Conservation (phyloP, 2,888 invertebrate genomes). For the Phengaris arion region DNA sequence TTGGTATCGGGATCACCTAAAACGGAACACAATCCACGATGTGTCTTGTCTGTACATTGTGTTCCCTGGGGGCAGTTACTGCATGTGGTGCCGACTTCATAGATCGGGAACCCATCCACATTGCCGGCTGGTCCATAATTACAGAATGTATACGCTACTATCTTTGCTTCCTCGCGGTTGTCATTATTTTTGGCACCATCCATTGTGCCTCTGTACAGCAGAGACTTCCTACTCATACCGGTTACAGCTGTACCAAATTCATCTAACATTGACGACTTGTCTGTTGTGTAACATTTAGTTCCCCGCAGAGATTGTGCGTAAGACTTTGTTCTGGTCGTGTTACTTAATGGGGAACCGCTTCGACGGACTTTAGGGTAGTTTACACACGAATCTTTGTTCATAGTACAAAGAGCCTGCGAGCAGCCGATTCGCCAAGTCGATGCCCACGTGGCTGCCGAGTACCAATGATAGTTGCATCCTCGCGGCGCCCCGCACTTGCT, state of each 20-base stretch:
- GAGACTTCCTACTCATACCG: slow-evolving; percentile 46
- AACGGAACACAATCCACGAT: slow-evolving; percentile 62
- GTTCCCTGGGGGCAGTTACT: slow-evolving; percentile 68
- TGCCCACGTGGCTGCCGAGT: slow-evolving; percentile 69
- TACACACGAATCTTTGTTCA: slow-evolving; percentile 58
- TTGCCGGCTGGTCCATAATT: slow-evolving; percentile 74
- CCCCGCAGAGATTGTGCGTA: slow-evolving; percentile 58
- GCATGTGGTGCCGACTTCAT: slow-evolving; percentile 62
- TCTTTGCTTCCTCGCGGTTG: slow-evolving; percentile 51
- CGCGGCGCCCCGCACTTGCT: slow-evolving; percentile 66
- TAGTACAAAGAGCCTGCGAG: slow-evolving; percentile 67
- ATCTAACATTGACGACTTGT: slow-evolving; percentile 46
- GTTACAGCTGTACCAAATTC: slow-evolving; percentile 45
- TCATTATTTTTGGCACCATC: slow-evolving; percentile 39
- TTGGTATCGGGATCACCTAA: slow-evolving; percentile 58
- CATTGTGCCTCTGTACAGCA: slow-evolving; percentile 56
- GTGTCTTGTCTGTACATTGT: slow-evolving; percentile 61
- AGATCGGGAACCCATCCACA: slow-evolving; percentile 70
- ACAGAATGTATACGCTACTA: slow-evolving; percentile 69
- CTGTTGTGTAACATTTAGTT: slow-evolving; percentile 55
- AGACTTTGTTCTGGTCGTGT: slow-evolving; percentile 41
- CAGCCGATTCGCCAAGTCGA: slow-evolving; percentile 72
- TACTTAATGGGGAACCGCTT: slow-evolving; percentile 29
- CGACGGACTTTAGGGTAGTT: slow-evolving; percentile 50
- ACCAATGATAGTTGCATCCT: slow-evolving; percentile 71